Evolutionary conservation across 37 sponge, comb jelly and placozoan genomes (phyloP).

Genomic region (Agelas oroides): DNA sequence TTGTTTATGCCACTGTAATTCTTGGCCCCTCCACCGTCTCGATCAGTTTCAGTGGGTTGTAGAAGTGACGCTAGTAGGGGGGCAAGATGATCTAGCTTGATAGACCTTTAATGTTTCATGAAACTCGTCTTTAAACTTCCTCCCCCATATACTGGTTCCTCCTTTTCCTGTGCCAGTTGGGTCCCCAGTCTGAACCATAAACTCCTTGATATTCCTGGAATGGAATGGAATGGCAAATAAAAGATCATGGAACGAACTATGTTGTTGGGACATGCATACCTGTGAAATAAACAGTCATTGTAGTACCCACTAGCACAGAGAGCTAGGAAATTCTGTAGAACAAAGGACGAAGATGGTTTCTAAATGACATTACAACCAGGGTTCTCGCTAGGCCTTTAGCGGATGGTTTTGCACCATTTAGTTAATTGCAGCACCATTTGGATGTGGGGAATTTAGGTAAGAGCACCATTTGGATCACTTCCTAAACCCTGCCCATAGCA

Average conservation of each 20-base stretch:
- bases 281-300: constrained; percentile 91
- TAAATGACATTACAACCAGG: no score
- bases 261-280: constrained; percentile 47
- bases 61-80: no score
- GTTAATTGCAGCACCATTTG: no score
- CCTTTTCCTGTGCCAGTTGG: constrained; percentile 97
- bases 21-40: no score
- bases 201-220: constrained; percentile 87
- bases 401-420: no score
- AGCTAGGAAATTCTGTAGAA: constrained; percentile 94
- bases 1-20: no score
- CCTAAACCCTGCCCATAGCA: no score
- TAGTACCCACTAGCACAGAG: constrained; percentile 99
- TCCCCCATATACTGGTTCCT: constrained; percentile 95
- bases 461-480: no score
- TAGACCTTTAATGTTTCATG: constrained; percentile 89
- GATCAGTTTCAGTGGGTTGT: no score
- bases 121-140: constrained; percentile 93
- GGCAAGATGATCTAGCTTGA: no score
- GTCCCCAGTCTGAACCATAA: constrained; percentile 97
- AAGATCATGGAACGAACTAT: background rate
- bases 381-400: no score
- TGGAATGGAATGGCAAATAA: background rate
- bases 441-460: no score
- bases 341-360: background rate